phyloP scores from a whole-genome alignment of 2,888 invertebrate species.

The Anaspis maculata region DNA sequence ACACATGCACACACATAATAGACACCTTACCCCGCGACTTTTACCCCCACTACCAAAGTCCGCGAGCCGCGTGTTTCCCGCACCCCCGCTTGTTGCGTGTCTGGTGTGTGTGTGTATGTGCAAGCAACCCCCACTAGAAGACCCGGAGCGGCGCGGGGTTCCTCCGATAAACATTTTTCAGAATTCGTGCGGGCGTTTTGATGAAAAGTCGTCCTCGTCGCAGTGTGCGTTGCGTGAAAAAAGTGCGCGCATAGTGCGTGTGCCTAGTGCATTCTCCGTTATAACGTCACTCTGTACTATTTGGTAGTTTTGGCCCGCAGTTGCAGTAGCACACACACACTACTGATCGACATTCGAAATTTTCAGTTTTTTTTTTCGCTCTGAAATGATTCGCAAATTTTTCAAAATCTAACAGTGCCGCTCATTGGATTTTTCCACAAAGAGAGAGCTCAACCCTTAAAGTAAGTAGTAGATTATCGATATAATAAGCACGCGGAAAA shows the following conservation, averaged over 20 bases:
- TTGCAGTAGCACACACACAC: conserved; percentile 21
- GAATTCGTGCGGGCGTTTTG: conserved; percentile 41
- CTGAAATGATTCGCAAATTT: too few species aligned
- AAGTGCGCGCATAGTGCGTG: conserved; percentile 32
- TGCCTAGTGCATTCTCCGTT: conserved; percentile 25
- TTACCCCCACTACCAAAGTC: conserved; percentile 26
- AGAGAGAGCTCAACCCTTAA: too few species aligned
- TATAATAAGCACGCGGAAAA: too few species aligned
- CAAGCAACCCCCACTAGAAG: conserved; percentile 36
- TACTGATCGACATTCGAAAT: conserved; percentile 9
- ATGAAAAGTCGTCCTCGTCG: conserved; percentile 37
- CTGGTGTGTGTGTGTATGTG: too few species aligned
- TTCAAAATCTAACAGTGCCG: too few species aligned
- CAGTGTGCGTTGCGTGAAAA: conserved; percentile 36
- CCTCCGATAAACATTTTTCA: conserved; percentile 41
- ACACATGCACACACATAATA: conserved; percentile 21
- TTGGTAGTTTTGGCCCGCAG: conserved; percentile 23
- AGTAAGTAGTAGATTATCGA: too few species aligned
- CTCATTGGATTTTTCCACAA: too few species aligned
- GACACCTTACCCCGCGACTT: conserved; percentile 34
- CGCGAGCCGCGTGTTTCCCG: conserved; percentile 24
- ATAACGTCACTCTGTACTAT: conserved; percentile 20
- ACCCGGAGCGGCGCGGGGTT: too few species aligned
- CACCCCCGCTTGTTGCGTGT: conserved; percentile 37
- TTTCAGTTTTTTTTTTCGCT: conserved; percentile 1